Evolutionary conservation across 2,797 vertebrate species (phyloP).

Genomic region (Amphiprion clarkii): DNA sequence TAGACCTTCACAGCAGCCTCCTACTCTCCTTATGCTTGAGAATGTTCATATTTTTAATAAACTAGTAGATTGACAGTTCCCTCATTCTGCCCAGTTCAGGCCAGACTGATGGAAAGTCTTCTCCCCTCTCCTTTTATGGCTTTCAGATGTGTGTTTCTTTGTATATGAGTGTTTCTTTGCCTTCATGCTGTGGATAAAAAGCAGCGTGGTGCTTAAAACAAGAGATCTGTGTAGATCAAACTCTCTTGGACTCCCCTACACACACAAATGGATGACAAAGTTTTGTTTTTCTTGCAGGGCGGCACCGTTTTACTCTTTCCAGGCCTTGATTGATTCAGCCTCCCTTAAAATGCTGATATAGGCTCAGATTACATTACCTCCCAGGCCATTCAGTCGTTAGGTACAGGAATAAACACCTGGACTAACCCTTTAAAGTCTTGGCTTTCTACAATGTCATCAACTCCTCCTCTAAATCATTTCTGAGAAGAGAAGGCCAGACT

Average conservation of each 20-base stretch:
- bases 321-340: conserved; percentile 49
- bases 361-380: conserved; percentile 52
- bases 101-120: conserved; percentile 45
- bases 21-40: background rate
- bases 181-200: conserved; percentile 68
- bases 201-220: conserved; percentile 53
- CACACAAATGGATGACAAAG: conserved; percentile 58
- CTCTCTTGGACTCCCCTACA: conserved; percentile 55
- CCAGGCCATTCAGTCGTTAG: conserved; percentile 28
- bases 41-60: conserved; percentile 6
- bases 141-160: conserved; percentile 70
- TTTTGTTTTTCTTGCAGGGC: conserved; percentile 58
- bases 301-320: conserved; percentile 41
- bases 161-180: conserved; percentile 32
- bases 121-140: conserved; percentile 55
- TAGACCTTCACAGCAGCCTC: background rate
- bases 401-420: conserved; percentile 52
- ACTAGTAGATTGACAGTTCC: conserved; percentile 20
- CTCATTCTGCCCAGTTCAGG: conserved; percentile 6
- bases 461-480: conserved; percentile 35
- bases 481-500: conserved; percentile 33
- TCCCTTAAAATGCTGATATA: conserved; percentile 52
- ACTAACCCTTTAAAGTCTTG: conserved; percentile 10
- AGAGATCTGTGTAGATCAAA: conserved; percentile 51
- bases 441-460: conserved; percentile 39